Conservation (phyloP, 2,888 invertebrate species). For the Julus scandinavius region DNA sequence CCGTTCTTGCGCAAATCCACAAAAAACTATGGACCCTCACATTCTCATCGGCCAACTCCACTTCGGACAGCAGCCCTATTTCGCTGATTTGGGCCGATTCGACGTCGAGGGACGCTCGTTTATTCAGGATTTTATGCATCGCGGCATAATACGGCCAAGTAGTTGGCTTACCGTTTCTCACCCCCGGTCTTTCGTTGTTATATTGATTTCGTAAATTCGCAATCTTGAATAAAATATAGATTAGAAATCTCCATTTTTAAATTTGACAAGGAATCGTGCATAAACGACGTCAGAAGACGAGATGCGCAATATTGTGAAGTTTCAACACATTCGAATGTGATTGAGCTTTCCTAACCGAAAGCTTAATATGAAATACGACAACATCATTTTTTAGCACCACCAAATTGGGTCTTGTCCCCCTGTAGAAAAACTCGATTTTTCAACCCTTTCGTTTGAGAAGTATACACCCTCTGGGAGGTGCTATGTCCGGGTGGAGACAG, state of each 20-base stretch:
- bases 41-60: constrained; percentile 22
- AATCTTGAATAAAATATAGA: not conserved
- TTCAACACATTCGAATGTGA: too few species aligned
- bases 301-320: too few species aligned
- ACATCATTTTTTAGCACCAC: too few species aligned
- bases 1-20: not conserved
- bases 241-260: not conserved
- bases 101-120: not conserved
- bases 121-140: constrained; percentile 7
- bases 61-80: constrained; percentile 22
- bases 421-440: too few species aligned
- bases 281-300: not conserved
- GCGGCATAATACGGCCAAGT: constrained; percentile 2
- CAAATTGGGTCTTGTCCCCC: too few species aligned
- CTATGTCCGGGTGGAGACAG: too few species aligned
- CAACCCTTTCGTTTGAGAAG: too few species aligned
- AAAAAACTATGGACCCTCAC: not conserved
- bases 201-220: constrained; percentile 1
- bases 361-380: too few species aligned
- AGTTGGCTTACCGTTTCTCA: not conserved
- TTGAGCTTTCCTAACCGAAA: too few species aligned
- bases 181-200: not conserved
- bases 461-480: too few species aligned
- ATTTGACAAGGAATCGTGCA: not conserved
- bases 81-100: constrained; percentile 10